These are phyloP conservation scores for Amphiprion percula DNA, from an alignment of 2,113 vertebrate species.

Conservation along the genomic window DNA sequence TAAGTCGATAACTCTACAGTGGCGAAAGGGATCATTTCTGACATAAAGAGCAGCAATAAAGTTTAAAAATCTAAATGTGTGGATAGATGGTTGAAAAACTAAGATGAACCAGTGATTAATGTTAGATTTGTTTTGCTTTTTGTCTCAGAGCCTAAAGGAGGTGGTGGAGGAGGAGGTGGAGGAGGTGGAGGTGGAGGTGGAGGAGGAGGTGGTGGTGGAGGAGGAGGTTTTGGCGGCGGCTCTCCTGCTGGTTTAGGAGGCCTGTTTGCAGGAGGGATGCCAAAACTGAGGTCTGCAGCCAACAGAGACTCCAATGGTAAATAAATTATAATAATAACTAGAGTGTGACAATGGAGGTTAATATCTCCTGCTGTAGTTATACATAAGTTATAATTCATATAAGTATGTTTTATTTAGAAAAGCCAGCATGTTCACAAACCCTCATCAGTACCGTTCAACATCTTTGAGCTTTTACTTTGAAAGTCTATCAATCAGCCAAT, in stretches of 20 bases:
- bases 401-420: too few relatives aligned
- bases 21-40: too few relatives aligned
- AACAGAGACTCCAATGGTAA: constrained; percentile 86
- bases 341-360: too few relatives aligned
- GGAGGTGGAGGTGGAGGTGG: constrained; percentile 58
- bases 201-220: constrained; percentile 65
- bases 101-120: too few relatives aligned
- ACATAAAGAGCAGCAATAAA: too few relatives aligned
- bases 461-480: too few relatives aligned
- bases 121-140: constrained; percentile 44
- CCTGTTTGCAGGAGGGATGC: constrained; percentile 95
- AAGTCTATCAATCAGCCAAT: too few relatives aligned
- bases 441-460: too few relatives aligned
- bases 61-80: too few relatives aligned
- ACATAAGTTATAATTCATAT: too few relatives aligned
- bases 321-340: background rate
- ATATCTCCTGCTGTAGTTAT: too few relatives aligned
- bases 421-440: too few relatives aligned
- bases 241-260: constrained; percentile 89
- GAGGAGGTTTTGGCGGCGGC: constrained; percentile 78
- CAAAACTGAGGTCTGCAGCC: constrained; percentile 90
- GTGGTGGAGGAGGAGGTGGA: constrained; percentile 65
- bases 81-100: background rate
- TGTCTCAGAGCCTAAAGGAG: constrained; percentile 90
- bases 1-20: constrained; percentile 79